Conservation (phyloP, 2,113 vertebrate genomes). For the Neopipo cinnamomea region DNA sequence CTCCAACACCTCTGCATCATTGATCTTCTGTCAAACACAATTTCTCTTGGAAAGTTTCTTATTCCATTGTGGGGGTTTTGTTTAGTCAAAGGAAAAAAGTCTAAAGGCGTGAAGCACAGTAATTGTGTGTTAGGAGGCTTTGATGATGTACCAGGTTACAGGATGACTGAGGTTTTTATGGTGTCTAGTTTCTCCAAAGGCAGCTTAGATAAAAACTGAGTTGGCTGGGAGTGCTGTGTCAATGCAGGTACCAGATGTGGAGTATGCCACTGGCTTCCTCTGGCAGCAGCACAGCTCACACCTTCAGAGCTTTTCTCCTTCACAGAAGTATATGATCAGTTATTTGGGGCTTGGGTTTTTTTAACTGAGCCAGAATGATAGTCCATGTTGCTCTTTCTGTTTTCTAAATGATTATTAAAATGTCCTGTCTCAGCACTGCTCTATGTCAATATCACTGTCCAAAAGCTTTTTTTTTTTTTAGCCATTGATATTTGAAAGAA, state of each 20-base stretch:
- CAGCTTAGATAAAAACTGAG: conserved; percentile 2
- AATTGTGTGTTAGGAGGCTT: conserved; percentile 15
- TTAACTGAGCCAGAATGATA: not conserved
- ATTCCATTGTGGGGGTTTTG: conserved; percentile 49
- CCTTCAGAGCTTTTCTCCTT: not conserved
- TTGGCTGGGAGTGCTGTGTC: not conserved
- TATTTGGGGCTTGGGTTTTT: not conserved
- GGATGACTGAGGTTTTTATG: conserved; percentile 54
- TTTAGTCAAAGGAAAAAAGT: conserved; percentile 54
- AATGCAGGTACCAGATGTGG: not conserved
- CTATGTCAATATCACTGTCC: not conserved
- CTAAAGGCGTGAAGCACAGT: conserved; percentile 40
- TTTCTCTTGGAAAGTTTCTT: conserved; percentile 60
- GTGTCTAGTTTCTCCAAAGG: conserved; percentile 15
- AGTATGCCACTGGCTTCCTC: not conserved
- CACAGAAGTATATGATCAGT: not conserved
- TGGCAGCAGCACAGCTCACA: not conserved
- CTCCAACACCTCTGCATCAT: conserved; percentile 28
- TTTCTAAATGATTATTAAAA: not conserved
- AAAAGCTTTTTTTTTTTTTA: not conserved
- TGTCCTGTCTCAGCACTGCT: not conserved
- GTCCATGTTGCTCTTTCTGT: not conserved
- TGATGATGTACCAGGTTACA: conserved; percentile 23
- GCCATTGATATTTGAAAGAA: not conserved
- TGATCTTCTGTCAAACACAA: conserved; percentile 59